Evolutionary conservation across 2,888 invertebrate genomes (phyloP), one percentile per base, ranked within the genome.

Genomic region (Rugalucina vietnamica): DNA sequence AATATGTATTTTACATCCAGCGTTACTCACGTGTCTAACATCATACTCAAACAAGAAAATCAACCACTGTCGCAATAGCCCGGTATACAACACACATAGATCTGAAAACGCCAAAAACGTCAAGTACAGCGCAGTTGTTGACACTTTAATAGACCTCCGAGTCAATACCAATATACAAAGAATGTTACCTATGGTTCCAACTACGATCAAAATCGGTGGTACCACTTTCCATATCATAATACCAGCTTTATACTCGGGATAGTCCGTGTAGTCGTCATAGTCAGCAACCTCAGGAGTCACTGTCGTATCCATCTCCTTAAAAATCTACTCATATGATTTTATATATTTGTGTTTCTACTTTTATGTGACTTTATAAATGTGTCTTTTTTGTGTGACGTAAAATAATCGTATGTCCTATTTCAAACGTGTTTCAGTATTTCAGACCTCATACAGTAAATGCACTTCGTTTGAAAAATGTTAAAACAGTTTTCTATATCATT

Each of bases 141-240:
- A 88, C 32, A 86, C 82, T 39, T 91, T 81, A 82, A 92, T 88
- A n/a, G 76, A 77, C 49, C 88, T 84, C 18, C 91, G 79, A n/a
- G 85, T 86, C 34, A 93, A 78, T 12, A 92, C 91, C 0, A 87
- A 69, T 24, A 93, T 89, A 0, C 90, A 88, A 73, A 93, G 32
- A 12, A 87, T 36, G 84, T 92, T 93, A 5, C 93, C 93, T 0
- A 93, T 60, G 0, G 91, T 92, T 21, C 93, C 93, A 0, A 91
- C 21, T 0, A 90, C 69, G n/a, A 93, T 90, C 43, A 93, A 82
- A 14, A 91, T 83, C 0, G 93, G 93, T 18, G 92, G 85, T 1
- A 87, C 72, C 0, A 88, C 74, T 80, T 83, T 83, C 90, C 92
- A 92, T 3, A 91, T 81, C 8, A 82, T 27, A 14, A 81, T 36